Conservation (phyloP, 2,797 vertebrate genomes). For the Arctocebus calabarensis region DNA sequence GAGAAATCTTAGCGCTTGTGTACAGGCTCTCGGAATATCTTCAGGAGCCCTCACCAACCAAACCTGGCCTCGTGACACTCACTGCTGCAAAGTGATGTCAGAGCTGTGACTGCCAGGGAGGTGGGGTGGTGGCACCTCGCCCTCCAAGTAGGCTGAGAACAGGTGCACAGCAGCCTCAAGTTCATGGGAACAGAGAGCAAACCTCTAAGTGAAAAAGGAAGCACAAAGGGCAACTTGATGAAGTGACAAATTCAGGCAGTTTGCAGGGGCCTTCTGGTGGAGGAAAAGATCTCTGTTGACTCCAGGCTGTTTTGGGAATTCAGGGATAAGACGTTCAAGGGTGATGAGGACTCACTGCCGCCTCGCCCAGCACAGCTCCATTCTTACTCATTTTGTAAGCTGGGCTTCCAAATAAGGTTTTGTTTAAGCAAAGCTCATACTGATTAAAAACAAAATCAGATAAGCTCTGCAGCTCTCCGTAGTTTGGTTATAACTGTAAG, state of each 20-base stretch:
- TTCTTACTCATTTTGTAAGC: background rate
- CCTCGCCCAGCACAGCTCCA: background rate
- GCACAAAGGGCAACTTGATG: background rate
- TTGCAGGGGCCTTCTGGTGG: background rate
- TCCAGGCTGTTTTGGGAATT: background rate
- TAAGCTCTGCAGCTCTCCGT: background rate
- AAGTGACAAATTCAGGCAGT: background rate
- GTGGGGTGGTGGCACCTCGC: background rate
- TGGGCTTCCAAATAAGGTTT: background rate
- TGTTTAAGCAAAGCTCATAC: constrained; percentile 20
- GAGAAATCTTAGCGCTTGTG: constrained; percentile 57
- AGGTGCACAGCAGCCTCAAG: background rate
- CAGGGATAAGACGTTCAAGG: background rate
- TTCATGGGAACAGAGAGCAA: background rate
- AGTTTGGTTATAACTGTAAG: constrained; percentile 10
- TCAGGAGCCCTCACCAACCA: constrained; percentile 11
- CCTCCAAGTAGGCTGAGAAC: background rate
- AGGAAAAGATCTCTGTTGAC: background rate
- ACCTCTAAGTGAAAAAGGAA: background rate
- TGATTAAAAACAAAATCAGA: background rate
- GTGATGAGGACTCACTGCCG: fast-evolving
- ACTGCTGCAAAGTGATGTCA: background rate
- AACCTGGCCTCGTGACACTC: background rate
- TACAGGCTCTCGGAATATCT: constrained; percentile 19
- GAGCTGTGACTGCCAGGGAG: background rate